phyloP scores from a whole-genome alignment of 2,797 vertebrate genomes.

The Sorex maritimensis region DNA sequence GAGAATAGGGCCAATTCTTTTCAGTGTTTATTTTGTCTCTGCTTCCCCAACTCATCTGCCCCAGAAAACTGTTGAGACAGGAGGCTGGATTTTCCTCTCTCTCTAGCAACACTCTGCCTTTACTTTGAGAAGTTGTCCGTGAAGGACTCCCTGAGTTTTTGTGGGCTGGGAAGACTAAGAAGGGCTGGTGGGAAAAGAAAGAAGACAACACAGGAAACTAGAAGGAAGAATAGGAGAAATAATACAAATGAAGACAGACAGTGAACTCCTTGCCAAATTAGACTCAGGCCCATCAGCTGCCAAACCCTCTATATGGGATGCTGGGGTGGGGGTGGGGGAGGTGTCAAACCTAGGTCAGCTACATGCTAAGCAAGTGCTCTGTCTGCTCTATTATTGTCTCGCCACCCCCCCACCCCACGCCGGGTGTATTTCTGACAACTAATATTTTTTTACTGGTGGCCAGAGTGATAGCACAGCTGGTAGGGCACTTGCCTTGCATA shows the following conservation, averaged over 20 bases:
- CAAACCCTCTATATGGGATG: too few species aligned
- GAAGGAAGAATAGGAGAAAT: background rate
- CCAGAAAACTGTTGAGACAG: background rate
- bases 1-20: conserved; percentile 29
- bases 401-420: too few species aligned
- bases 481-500: too few species aligned
- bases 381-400: too few species aligned
- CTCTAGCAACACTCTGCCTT: background rate
- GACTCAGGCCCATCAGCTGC: background rate
- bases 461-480: too few species aligned
- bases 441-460: too few species aligned
- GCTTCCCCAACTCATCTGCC: background rate
- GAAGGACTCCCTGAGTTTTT: background rate
- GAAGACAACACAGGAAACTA: background rate
- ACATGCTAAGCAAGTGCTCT: too few species aligned
- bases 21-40: conserved; percentile 24
- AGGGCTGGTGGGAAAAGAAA: background rate
- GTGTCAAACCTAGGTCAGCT: too few species aligned
- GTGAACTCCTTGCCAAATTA: background rate
- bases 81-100: background rate
- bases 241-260: background rate
- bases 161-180: background rate
- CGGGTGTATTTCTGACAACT: too few species aligned
- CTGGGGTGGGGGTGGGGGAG: too few species aligned
- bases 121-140: conserved; percentile 28